Evolutionary conservation across 2,113 vertebrate genomes (phyloP).

Genomic region (Pseudois nayaur): DNA sequence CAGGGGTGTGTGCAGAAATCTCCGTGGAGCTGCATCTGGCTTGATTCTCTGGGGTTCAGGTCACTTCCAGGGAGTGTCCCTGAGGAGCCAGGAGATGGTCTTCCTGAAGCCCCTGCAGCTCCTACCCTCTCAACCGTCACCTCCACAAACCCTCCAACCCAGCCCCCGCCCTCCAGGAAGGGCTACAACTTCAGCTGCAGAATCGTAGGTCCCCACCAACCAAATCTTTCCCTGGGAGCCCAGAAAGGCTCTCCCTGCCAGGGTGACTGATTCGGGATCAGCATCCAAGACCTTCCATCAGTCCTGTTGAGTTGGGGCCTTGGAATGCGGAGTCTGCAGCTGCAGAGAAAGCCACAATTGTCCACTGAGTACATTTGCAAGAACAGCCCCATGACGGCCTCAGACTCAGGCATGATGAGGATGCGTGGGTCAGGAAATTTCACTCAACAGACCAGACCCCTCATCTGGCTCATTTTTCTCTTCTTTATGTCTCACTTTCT

Average conservation of each 20-base stretch:
- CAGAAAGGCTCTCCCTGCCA: neutral
- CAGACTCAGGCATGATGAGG: neutral
- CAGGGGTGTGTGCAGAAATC: constrained; percentile 20
- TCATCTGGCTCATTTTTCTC: neutral
- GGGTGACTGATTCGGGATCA: constrained; percentile 15
- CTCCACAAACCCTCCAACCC: neutral
- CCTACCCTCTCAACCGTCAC: neutral
- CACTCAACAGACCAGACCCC: neutral
- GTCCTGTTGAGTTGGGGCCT: constrained; percentile 50
- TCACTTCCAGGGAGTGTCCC: neutral
- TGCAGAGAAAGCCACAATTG: neutral
- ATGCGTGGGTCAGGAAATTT: constrained; percentile 29
- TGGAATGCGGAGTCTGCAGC: constrained; percentile 53
- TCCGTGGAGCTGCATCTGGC: neutral
- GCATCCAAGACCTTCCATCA: constrained; percentile 55
- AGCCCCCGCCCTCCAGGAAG: neutral
- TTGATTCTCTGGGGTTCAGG: neutral
- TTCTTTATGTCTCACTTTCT: neutral
- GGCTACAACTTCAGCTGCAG: constrained; percentile 38
- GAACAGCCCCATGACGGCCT: neutral
- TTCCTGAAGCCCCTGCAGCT: neutral
- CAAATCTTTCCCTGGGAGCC: constrained; percentile 7
- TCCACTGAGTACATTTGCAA: neutral
- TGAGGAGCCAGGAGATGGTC: neutral
- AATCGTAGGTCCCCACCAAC: constrained; percentile 3